Base-by-base conservation (phyloP, 2,113 vertebrate genomes). In the Pachycephala philippinensis region DNA sequence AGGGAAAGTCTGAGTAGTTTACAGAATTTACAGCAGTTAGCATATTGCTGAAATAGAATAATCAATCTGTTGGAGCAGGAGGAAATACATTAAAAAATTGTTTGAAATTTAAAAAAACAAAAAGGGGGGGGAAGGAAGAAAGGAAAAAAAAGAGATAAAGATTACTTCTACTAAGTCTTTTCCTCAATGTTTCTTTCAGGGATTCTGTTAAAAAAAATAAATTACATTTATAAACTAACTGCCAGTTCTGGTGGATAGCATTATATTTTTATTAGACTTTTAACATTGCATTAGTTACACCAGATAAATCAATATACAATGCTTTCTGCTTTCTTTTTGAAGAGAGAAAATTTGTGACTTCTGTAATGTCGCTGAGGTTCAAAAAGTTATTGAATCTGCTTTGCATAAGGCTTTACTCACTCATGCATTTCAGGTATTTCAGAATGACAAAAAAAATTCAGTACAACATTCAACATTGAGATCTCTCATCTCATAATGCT, bases 111-210 rank as follows among this genome's bases (percentile, higher is more conserved):
- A 35, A 66, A 35, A 71, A 22, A 22, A 16, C 14, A 10, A 6
- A 24, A 40, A 23, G 40, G 15, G 15, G 6, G 8, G 4, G 3
- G 2, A 5, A 28, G 7, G 5, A 15, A 39, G 6, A 33, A 15
- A 6, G 4, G 4, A 8, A 1, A 18, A 5, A 21, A 20, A 35
- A 56, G 7, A 7, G 2, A 39, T 7, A 63, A 2, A 20, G 7
- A 49, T 61, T 66, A 42, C 3, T 68, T 69, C 26, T 50, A 37
- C 4, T 9, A n/a, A 11, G 2, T 17, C 17, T 47, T 87, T 86
- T 21, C 12, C 6, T 12, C 30, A 35, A 33, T 0, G 0, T 54
- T 44, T 68, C 68, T 64, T 71, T 53, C 7, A 44, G 74, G 4
- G 3, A 40, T 59, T 72, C 33, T 4, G 4, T 59, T 35, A 3